A percentile compares a stretch with the other conserved stretches of the same genome.
These are phyloP conservation scores for Ataeniobius toweri DNA, from an alignment of 2,797 vertebrate species.

Conservation along the genomic window DNA sequence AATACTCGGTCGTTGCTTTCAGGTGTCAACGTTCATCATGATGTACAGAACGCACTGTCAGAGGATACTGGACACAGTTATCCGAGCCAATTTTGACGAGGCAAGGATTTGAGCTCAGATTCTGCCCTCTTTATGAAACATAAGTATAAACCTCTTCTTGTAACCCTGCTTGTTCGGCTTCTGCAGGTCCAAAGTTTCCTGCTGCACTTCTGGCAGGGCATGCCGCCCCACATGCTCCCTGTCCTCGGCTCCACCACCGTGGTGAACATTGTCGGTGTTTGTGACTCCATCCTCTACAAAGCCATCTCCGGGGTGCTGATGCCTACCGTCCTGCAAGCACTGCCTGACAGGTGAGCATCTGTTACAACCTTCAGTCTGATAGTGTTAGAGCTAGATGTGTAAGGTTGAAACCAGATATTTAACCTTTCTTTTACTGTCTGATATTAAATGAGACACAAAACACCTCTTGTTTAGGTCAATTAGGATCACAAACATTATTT, in stretches of 20 bases:
- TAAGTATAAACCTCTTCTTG: neutral
- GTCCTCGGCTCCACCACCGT: slow-evolving; percentile 94
- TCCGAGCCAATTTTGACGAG: slow-evolving; percentile 99
- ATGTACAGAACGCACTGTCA: slow-evolving; percentile 99
- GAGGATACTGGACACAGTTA: slow-evolving; percentile 99
- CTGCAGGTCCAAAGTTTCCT: slow-evolving; percentile 97
- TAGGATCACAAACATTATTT: neutral
- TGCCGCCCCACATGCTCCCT: slow-evolving; percentile 98
- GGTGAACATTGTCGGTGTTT: slow-evolving; percentile 98
- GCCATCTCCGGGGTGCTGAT: slow-evolving; percentile 98
- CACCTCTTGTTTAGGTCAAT: neutral
- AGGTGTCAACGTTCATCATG: slow-evolving; percentile 99
- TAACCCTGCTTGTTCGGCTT: slow-evolving; percentile 18
- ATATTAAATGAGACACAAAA: neutral
- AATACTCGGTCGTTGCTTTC: slow-evolving; percentile 55
- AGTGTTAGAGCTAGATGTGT: neutral
- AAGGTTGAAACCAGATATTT: no score
- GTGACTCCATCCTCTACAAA: slow-evolving; percentile 99
- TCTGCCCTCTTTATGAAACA: neutral
- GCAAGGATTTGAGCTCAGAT: slow-evolving; percentile 66
- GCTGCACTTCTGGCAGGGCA: slow-evolving; percentile 99
- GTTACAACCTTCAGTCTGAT: neutral
- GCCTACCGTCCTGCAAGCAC: slow-evolving; percentile 96
- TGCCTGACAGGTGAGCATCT: slow-evolving; percentile 91
- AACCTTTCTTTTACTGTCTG: neutral